A percentile compares a stretch with the other conserved stretches of the same genome.
Conservation (phyloP, 2,797 vertebrate genomes). For the Decapterus maruadsi region DNA sequence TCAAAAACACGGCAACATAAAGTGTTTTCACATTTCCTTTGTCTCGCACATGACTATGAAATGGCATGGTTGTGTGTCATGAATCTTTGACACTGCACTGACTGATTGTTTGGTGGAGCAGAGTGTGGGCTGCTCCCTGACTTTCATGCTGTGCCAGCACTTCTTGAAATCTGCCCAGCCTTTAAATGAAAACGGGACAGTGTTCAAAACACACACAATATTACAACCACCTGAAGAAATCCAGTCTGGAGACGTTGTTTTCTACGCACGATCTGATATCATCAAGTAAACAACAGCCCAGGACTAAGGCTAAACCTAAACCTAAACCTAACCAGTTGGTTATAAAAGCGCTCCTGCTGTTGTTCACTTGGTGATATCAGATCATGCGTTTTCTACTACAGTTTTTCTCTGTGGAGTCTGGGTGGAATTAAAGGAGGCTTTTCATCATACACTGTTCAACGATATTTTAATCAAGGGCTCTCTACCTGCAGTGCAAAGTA, state of each 20-base stretch:
- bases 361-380: too few species aligned
- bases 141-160: slow-evolving; percentile 40
- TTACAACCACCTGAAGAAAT: slow-evolving; percentile 34
- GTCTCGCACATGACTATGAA: background rate
- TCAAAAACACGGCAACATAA: background rate
- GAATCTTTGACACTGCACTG: slow-evolving; percentile 1
- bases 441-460: slow-evolving; percentile 12
- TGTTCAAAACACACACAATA: slow-evolving; percentile 25
- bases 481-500: too few species aligned
- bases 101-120: slow-evolving; percentile 8
- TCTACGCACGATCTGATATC: too few species aligned
- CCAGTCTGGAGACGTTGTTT: slow-evolving; percentile 23
- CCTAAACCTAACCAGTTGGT: too few species aligned
- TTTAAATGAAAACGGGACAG: slow-evolving; percentile 27
- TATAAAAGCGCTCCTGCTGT: too few species aligned
- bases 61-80: slow-evolving; percentile 8
- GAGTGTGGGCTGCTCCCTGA: background rate
- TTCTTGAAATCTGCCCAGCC: slow-evolving; percentile 30
- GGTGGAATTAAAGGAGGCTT: slow-evolving; percentile 18
- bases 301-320: too few species aligned
- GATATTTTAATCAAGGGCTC: too few species aligned
- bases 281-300: too few species aligned
- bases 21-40: background rate
- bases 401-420: slow-evolving; percentile 9
- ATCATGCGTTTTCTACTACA: background rate